Evolutionary conservation across 2,797 vertebrate genomes (phyloP).

Genomic region (Mionectes olivaceus): DNA sequence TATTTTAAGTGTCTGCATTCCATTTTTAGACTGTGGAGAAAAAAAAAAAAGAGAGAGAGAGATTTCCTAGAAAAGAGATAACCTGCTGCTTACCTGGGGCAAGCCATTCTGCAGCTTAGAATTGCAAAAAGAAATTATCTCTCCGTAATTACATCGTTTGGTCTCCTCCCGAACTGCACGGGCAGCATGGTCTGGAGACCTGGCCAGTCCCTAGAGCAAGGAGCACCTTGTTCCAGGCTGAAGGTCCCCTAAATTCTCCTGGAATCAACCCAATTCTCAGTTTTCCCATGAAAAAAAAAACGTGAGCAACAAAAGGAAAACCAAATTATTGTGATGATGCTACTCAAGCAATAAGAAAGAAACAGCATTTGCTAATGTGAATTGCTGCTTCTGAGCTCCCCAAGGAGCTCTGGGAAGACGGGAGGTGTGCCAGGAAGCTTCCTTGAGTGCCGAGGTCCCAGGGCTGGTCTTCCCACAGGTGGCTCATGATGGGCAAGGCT

Average conservation of each 20-base stretch:
- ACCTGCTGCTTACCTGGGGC: neutral
- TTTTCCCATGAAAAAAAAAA: neutral
- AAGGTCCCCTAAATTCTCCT: neutral
- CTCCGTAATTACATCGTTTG: neutral
- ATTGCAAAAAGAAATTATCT: neutral
- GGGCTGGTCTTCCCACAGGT: neutral
- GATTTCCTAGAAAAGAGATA: constrained; percentile 44
- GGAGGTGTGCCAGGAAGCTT: neutral
- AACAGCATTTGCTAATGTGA: neutral
- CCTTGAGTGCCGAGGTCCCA: neutral
- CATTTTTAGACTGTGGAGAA: neutral
- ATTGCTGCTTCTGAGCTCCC: neutral
- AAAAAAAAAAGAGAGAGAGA: neutral
- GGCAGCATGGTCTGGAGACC: neutral
- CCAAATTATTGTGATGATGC: rapidly evolving
- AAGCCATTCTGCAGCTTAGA: neutral
- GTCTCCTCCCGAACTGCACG: neutral
- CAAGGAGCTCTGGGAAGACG: neutral
- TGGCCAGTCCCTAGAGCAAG: neutral
- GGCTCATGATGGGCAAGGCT: rapidly evolving
- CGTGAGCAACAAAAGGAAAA: neutral
- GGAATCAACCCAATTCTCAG: neutral
- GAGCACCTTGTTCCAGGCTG: neutral
- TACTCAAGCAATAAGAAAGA: neutral
- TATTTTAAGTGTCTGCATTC: constrained; percentile 44